phyloP scores from a whole-genome alignment of 30 jellyfish, hydroid and myxozoan species.

The Pelagia noctiluca region DNA sequence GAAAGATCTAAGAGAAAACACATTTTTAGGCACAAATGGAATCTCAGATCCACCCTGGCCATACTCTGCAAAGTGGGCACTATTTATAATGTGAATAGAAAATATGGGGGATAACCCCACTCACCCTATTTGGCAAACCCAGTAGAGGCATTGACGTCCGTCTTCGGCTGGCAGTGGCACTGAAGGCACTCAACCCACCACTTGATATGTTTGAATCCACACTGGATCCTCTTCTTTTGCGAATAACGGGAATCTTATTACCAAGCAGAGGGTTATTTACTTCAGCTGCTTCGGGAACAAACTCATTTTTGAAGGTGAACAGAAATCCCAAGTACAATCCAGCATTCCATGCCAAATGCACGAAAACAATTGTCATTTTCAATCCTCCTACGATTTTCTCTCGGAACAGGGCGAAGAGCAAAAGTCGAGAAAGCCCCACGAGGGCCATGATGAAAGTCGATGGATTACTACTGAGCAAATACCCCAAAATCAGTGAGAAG shows the following conservation, averaged over 20 bases:
- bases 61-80: too few relatives aligned
- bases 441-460: neutral
- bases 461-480: neutral
- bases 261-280: conserved; percentile 24
- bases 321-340: conserved; percentile 60
- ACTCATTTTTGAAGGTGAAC: conserved; percentile 15
- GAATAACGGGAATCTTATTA: conserved; percentile 76
- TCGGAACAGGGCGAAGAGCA: conserved; percentile 31
- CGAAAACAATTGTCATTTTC: conserved; percentile 2
- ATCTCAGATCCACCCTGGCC: too few relatives aligned
- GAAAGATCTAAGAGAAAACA: too few relatives aligned
- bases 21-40: too few relatives aligned
- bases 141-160: conserved; percentile 87
- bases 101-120: conserved; percentile 7
- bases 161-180: conserved; percentile 67
- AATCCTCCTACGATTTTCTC: neutral
- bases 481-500: neutral
- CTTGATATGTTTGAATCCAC: conserved; percentile 66
- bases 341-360: conserved; percentile 25
- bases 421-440: conserved; percentile 35
- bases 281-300: conserved; percentile 16
- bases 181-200: conserved; percentile 39
- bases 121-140: conserved; percentile 91
- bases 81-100: too few relatives aligned
- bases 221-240: conserved; percentile 88